Evolutionary conservation across 2,888 invertebrate genomes (phyloP).

Genomic region (Zygogramma bicolorata): DNA sequence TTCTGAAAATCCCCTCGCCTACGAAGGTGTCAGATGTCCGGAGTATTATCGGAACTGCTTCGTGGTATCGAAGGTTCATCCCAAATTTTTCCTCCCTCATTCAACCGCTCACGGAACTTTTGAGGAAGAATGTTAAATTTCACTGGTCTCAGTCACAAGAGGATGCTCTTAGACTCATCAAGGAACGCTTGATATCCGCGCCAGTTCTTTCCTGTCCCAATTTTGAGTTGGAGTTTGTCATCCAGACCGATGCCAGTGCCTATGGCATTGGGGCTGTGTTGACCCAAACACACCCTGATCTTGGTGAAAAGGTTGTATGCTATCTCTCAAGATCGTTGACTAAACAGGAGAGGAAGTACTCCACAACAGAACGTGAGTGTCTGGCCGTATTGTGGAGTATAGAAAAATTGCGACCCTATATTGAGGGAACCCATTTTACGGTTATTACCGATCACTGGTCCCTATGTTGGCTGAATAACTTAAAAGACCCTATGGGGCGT

Average conservation of each 20-base stretch:
- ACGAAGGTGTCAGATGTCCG: slow-evolving; percentile 16
- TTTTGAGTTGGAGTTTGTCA: slow-evolving; percentile 32
- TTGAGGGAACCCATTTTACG: no score
- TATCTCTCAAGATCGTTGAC: slow-evolving; percentile 38
- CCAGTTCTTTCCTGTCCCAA: slow-evolving; percentile 42
- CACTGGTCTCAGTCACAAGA: slow-evolving; percentile 23
- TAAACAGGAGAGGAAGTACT: slow-evolving; percentile 37
- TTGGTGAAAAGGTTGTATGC: slow-evolving; percentile 39
- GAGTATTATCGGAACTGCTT: slow-evolving; percentile 22
- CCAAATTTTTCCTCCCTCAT: slow-evolving; percentile 10
- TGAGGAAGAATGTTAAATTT: slow-evolving; percentile 32
- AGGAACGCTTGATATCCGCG: slow-evolving; percentile 26
- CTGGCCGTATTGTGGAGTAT: slow-evolving; percentile 28
- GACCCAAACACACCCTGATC: slow-evolving; percentile 19
- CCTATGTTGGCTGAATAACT: slow-evolving; percentile 37
- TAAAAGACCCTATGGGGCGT: not conserved
- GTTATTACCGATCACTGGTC: slow-evolving; percentile 43
- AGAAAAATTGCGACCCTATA: slow-evolving; percentile 16
- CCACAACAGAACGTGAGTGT: slow-evolving; percentile 39
- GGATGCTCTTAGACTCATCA: slow-evolving; percentile 11
- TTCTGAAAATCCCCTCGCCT: slow-evolving; percentile 13
- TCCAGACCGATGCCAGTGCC: slow-evolving; percentile 47
- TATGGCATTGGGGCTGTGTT: slow-evolving; percentile 27
- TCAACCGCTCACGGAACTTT: slow-evolving; percentile 25
- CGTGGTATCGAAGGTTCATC: slow-evolving; percentile 27